These are phyloP conservation scores for Caenorhabditis imperialis DNA, from an alignment of 2,888 invertebrate species.

Conservation along the genomic window DNA sequence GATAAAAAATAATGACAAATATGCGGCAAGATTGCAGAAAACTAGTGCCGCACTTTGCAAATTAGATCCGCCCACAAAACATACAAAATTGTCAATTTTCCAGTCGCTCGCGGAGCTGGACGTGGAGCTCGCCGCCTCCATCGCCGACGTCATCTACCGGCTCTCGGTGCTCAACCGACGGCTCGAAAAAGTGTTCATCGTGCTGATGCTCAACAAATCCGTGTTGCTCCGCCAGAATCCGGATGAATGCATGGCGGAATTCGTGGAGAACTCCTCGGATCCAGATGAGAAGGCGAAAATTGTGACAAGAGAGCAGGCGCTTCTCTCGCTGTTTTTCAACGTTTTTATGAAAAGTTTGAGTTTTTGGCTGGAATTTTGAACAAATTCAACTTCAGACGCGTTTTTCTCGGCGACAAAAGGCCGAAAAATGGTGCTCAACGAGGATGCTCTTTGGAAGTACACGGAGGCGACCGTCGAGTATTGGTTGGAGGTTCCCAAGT, in stretches of 20 bases:
- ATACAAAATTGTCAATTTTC: slow-evolving; percentile 3
- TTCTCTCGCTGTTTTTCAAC: slow-evolving; percentile 27
- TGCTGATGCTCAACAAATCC: slow-evolving; percentile 38
- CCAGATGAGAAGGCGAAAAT: slow-evolving; percentile 16
- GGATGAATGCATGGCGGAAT: slow-evolving; percentile 16
- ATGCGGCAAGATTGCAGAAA: no score
- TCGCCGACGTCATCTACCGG: slow-evolving; percentile 36
- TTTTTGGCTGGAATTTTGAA: neutral
- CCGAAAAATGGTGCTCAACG: slow-evolving; percentile 22
- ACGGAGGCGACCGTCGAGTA: slow-evolving; percentile 17
- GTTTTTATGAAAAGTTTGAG: slow-evolving; percentile 48
- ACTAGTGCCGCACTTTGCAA: no score
- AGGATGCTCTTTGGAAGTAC: slow-evolving; percentile 36
- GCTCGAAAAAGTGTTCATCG: slow-evolving; percentile 41
- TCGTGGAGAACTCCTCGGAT: slow-evolving; percentile 1
- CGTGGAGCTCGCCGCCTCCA: slow-evolving; percentile 28
- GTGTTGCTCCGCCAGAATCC: slow-evolving; percentile 29
- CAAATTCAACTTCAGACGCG: slow-evolving; percentile 20
- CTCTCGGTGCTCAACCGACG: slow-evolving; percentile 9
- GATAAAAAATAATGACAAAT: no score
- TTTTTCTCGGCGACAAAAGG: slow-evolving; percentile 9
- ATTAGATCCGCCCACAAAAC: neutral
- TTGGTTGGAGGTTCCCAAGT: slow-evolving; percentile 32
- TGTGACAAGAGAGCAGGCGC: slow-evolving; percentile 24
- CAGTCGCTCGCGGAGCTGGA: slow-evolving; percentile 38